Base-by-base conservation (phyloP, 2,113 vertebrate species). In the Lagenorhynchus albirostris region DNA sequence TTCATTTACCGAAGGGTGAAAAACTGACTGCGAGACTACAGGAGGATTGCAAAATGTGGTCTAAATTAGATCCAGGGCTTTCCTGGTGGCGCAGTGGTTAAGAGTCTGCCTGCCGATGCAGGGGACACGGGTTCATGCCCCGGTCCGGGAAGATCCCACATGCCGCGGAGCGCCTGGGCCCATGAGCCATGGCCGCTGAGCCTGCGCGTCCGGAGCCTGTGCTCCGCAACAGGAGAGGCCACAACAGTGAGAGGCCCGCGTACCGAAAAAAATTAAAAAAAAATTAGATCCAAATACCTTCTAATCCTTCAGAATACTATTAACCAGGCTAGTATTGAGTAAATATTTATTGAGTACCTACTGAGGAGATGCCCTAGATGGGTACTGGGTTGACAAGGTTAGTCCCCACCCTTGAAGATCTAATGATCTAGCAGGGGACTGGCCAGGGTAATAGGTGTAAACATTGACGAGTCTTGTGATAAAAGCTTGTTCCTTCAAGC, bases 1-100 rank as follows among this genome's bases (percentile, higher is more conserved):
- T 89, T 95, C 29, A 93, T 92, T 88, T 88, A 91, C 58, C 81
- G 15, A 87, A 91, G 31, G 29, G 53, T 96, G 62, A 96, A 94
- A 95, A 95, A 89, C 47, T 23, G 15, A 89, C 62, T 53, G 8
- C 21, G 73, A 53, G 58, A 25, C 36, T 33, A 95, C 10, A 71
- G 13, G 8, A 93, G 8, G 55, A 86, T 65, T 70, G 70, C 10
- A 90, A 58, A 18, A 81, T 88, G 25, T 87, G 60, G 14, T 81
- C 15, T 88, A 96, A 80, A 94, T 95, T 84, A 85, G 41, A 91
- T 85, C 53, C 38, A 55, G 47, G 13, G 13, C 47, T 50, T 50
- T 12, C 47, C 47, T 50, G 47, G 47, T 50, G 47, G 47, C 47
- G 13, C 47, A 50, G 47, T 50, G 47, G 47, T 14, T 50, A 3